Evolutionary conservation across 2,113 vertebrate species (phyloP), one percentile per base, ranked within the genome.

Genomic region (Poicephalus gulielmi): DNA sequence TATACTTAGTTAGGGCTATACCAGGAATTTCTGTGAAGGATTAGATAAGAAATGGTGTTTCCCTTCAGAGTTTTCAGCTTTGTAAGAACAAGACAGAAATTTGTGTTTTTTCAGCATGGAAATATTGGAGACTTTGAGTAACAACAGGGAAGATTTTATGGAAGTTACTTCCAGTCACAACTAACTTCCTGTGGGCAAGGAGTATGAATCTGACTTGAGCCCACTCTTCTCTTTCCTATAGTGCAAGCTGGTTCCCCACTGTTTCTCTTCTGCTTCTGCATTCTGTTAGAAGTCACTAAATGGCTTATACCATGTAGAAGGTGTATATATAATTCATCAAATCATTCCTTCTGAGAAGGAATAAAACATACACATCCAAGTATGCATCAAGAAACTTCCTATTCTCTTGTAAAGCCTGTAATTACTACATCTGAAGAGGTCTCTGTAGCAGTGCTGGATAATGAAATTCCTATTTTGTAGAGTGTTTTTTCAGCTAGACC

Each of bases 251-350:
- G 4, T 62, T 79, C 33, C 46, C 69, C 6, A 7, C n/a, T 17
- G 19, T 5, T 78, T 52, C 33, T 20, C 39, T 25, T 69, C 30
- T 88, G 71, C 31, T 90, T 85, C 50, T 78, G 17, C 22, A 78
- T 84, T 91, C 43, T 88, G 37, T 94, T 85, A 88, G 79, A 95
- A 55, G 30, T 64, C 82, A 74, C 46, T 95, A 94, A 94, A 80
- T 84, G 50, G 15, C 77, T 95, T 82, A 66, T 92, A 67, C 49
- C 46, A 28, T 39, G 44, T 50, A 74, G 43, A 70, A 83, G 59
- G 63, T 11, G 39, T 37, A 95, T 95, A 57, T 94, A 94, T 96
- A 93, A 95, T 96, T 97, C 88, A 96, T 92, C 77, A 95, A 79
- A 95, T 75, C 47, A 52, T 53, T 39, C 52, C 80, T 95, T 95